Evolutionary conservation across 2,113 vertebrate genomes (phyloP).

Genomic region (Apistogramma diplotaenia): DNA sequence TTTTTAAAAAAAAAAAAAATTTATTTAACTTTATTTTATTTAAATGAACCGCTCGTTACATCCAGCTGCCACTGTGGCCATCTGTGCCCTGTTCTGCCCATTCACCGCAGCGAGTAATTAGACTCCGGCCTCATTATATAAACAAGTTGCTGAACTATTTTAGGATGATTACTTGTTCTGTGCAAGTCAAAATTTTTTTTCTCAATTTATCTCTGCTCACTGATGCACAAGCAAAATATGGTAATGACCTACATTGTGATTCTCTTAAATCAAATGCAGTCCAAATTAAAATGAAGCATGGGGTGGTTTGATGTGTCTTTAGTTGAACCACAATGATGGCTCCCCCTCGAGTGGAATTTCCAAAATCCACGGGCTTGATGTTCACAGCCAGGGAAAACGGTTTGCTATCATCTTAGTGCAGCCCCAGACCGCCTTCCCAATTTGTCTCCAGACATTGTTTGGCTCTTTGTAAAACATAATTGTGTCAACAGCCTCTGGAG

Average conservation of each 20-base stretch:
- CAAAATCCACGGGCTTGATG: constrained; percentile 13
- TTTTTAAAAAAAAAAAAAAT: too few species aligned
- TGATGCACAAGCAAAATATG: constrained; percentile 29
- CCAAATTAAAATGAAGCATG: constrained; percentile 1
- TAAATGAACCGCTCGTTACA: constrained; percentile 39
- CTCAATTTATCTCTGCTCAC: constrained; percentile 18
- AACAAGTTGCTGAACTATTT: constrained; percentile 45
- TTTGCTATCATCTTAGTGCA: constrained; percentile 30
- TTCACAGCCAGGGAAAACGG: constrained; percentile 10
- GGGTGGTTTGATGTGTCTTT: neutral
- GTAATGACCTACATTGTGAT: neutral
- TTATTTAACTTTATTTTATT: neutral
- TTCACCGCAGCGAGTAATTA: constrained; percentile 27
- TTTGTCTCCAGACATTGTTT: constrained; percentile 58
- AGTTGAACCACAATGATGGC: constrained; percentile 2
- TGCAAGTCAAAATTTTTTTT: constrained; percentile 11
- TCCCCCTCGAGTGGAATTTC: neutral
- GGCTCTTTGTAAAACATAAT: constrained; percentile 60
- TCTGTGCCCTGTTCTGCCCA: constrained; percentile 9
- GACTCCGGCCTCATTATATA: constrained; percentile 34
- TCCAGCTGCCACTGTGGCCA: constrained; percentile 43
- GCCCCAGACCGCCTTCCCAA: constrained; percentile 2
- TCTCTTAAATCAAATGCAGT: constrained; percentile 12
- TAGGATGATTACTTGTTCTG: neutral
- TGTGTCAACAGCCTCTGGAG: constrained; percentile 54